These are phyloP conservation scores for Leptinotarsa defecta DNA, from an alignment of 1,140 invertebrate species.

Conservation along the genomic window DNA sequence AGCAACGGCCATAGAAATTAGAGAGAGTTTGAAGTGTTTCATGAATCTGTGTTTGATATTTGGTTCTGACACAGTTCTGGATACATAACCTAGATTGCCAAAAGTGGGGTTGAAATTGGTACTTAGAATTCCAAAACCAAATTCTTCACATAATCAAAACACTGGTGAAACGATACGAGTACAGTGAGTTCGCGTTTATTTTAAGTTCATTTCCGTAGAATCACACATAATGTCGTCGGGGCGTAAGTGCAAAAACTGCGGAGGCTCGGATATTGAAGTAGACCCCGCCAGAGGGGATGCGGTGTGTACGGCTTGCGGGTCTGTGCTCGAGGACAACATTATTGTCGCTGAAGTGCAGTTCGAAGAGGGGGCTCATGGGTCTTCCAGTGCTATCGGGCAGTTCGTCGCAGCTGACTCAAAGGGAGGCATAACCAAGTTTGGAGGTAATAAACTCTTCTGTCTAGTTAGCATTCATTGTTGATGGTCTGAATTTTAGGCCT, in stretches of 20 bases:
- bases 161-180: too few species aligned
- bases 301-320: slow-evolving; percentile 94
- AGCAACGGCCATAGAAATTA: too few species aligned
- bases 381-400: slow-evolving; percentile 85
- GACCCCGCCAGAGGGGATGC: slow-evolving; percentile 92
- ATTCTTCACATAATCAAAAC: too few species aligned
- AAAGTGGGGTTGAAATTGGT: too few species aligned
- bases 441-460: slow-evolving; percentile 45
- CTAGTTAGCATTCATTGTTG: too few species aligned
- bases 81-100: too few species aligned
- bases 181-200: too few species aligned
- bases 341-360: slow-evolving; percentile 97
- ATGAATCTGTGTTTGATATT: too few species aligned
- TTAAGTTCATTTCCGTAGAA: not conserved
- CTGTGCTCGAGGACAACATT: slow-evolving; percentile 92
- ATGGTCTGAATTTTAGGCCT: slow-evolving; percentile 62
- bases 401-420: slow-evolving; percentile 89
- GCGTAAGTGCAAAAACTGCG: slow-evolving; percentile 87
- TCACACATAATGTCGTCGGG: slow-evolving; percentile 59
- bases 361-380: slow-evolving; percentile 89
- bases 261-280: slow-evolving; percentile 91
- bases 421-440: slow-evolving; percentile 78
- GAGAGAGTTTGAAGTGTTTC: too few species aligned
- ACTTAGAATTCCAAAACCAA: too few species aligned
- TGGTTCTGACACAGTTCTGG: too few species aligned